Evolutionary conservation across 2,113 vertebrate species (phyloP).

Genomic region (Reinhardtius hippoglossoides): DNA sequence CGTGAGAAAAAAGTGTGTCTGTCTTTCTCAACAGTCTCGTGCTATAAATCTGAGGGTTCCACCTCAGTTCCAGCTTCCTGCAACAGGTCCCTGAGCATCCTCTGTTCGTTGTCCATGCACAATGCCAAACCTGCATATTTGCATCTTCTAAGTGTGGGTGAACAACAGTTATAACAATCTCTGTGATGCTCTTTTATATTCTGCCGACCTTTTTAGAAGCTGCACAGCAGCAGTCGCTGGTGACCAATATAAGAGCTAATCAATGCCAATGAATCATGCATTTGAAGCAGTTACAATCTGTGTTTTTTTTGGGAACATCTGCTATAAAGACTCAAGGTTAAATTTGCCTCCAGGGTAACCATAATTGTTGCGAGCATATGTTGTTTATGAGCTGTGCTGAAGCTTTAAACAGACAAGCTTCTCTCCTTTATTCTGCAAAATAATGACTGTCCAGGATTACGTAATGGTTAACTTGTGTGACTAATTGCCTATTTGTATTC

Average conservation of each 20-base stretch:
- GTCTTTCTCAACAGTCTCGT: conserved; percentile 16
- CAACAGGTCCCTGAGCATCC: conserved; percentile 4
- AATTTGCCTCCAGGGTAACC: conserved; percentile 71
- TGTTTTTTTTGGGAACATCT: conserved; percentile 74
- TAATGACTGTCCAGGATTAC: conserved; percentile 15
- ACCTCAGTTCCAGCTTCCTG: conserved; percentile 32
- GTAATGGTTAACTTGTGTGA: conserved; percentile 35
- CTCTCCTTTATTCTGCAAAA: conserved; percentile 14
- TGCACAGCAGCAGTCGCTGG: conserved; percentile 31
- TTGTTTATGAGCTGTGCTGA: conserved; percentile 72
- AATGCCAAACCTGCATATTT: conserved; percentile 41
- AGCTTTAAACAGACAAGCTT: conserved; percentile 55
- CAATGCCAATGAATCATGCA: conserved; percentile 65
- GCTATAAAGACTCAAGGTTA: conserved; percentile 77
- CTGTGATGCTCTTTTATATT: conserved; percentile 24
- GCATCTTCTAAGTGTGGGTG: conserved; percentile 42
- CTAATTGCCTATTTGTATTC: conserved; percentile 22
- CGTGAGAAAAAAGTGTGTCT: conserved; percentile 6
- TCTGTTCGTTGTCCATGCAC: not conserved
- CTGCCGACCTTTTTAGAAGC: not conserved
- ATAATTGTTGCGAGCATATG: conserved; percentile 79
- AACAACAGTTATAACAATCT: conserved; percentile 23
- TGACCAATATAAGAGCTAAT: conserved; percentile 45
- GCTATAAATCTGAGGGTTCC: conserved; percentile 19
- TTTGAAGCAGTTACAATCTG: conserved; percentile 59